Base-by-base conservation (phyloP, 2,888 invertebrate genomes). In the Cephus nigrinus region DNA sequence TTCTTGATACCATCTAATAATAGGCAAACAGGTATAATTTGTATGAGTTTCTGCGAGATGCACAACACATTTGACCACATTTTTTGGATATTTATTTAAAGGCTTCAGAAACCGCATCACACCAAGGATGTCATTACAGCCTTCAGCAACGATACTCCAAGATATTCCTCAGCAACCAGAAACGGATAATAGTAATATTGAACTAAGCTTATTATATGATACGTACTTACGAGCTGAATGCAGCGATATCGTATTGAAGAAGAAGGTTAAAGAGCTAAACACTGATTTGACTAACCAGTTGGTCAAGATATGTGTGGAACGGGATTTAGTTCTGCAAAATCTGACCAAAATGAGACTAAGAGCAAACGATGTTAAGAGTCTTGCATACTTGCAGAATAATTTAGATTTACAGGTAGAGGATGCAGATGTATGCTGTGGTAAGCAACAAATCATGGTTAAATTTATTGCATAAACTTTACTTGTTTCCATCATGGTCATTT, bases 131-230 rank as follows among this genome's bases (percentile, higher is more conserved):
- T 74, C 68, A 40, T 40, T 40, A 40, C 15, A 15, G 40, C 40
- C 40, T 5, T 15, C 15, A 5, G 40, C 40, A 40, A 40, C 15
- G 5, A 15, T 15, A 40, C 40, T 40, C 15, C n/a, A 76, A 3
- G 84, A 86, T 11, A 73, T 69, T 23, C 72, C 76, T 1, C 82
- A 76, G 74, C 82, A 80, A 75, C 3, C 33, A 0, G 85, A 85
- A 12, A 30, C 31, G 0, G 85, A 85, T 3, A 74, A 31, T 4
- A 79, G 80, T 1, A 83, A 85, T 12, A 68, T 76, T 12, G 87
- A 88, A 32, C 73, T 86, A 15, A 76, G 76, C 72, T 74, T 83
- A 12, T 75, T 85, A 35, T 88, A 87, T 5, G 82, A 88, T 68
- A 81, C 84, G 76, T 85, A 86, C 76, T 80, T 88, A 3, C 85